Conservation (phyloP, 2,888 invertebrate species). For the Rhagonycha lutea region DNA sequence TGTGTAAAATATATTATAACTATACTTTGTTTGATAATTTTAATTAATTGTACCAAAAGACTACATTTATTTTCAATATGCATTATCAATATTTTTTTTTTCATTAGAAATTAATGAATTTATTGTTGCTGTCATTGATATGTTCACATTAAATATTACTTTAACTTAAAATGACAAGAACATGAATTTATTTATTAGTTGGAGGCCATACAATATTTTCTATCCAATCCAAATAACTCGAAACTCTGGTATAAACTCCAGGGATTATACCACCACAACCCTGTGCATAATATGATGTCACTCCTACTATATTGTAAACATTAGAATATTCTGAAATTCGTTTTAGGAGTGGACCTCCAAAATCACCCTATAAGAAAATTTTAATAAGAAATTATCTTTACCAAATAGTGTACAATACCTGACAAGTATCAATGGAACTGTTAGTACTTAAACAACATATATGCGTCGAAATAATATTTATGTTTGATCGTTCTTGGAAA, state of each 20-base stretch:
- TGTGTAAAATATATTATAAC: too few species aligned
- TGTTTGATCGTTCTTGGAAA: slow-evolving; percentile 11
- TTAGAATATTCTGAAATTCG: not conserved
- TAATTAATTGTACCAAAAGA: too few species aligned
- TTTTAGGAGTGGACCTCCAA: not conserved
- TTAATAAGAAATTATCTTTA: not conserved
- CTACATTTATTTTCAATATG: too few species aligned
- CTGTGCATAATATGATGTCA: not conserved
- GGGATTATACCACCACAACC: not conserved
- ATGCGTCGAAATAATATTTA: not conserved
- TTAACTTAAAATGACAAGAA: not conserved
- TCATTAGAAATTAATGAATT: too few species aligned
- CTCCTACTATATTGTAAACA: not conserved
- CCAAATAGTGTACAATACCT: not conserved
- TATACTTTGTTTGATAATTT: too few species aligned
- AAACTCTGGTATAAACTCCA: not conserved
- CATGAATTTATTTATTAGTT: not conserved
- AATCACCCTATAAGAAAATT: not conserved
- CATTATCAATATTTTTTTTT: too few species aligned
- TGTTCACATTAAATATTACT: too few species aligned
- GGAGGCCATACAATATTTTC: not conserved
- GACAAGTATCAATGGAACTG: not conserved
- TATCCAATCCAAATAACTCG: not conserved
- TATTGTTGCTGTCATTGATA: too few species aligned
- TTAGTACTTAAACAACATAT: not conserved